A percentile compares a stretch with the other conserved stretches of the same genome.
Evolutionary conservation across 2,797 vertebrate genomes (phyloP).

Genomic region (Danionella dracula): DNA sequence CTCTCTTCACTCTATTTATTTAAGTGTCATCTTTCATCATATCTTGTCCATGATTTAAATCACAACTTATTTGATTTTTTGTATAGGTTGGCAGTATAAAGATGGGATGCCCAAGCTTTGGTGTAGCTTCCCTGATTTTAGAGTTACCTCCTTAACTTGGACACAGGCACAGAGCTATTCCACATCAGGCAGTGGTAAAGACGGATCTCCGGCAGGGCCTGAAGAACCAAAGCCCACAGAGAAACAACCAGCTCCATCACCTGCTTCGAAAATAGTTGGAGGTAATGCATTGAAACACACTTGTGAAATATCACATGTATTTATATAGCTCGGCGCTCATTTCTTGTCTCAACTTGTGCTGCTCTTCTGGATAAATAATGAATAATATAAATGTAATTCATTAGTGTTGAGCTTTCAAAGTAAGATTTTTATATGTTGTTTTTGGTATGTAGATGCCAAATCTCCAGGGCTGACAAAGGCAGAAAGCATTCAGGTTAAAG

Average conservation of each 20-base stretch:
- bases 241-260: slow-evolving; percentile 40
- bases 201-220: slow-evolving; percentile 52
- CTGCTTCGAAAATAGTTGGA: slow-evolving; percentile 49
- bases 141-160: slow-evolving; percentile 62
- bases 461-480: slow-evolving; percentile 60
- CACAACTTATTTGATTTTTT: neutral
- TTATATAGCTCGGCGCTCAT: too few relatives aligned
- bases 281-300: slow-evolving; percentile 8
- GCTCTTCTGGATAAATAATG: neutral
- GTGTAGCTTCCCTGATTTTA: slow-evolving; percentile 62
- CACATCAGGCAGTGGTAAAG: slow-evolving; percentile 74
- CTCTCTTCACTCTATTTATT: too few relatives aligned
- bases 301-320: too few relatives aligned
- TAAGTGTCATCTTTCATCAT: neutral
- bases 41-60: neutral
- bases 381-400: too few relatives aligned
- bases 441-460: slow-evolving; percentile 38
- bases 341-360: too few relatives aligned
- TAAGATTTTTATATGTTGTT: neutral
- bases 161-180: slow-evolving; percentile 80
- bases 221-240: slow-evolving; percentile 44
- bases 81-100: slow-evolving; percentile 77
- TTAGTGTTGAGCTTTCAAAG: neutral
- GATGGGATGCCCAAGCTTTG: slow-evolving; percentile 63
- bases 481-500: slow-evolving; percentile 93